phyloP scores from a whole-genome alignment of 2,797 vertebrate genomes.

The Harpagifer antarcticus region DNA sequence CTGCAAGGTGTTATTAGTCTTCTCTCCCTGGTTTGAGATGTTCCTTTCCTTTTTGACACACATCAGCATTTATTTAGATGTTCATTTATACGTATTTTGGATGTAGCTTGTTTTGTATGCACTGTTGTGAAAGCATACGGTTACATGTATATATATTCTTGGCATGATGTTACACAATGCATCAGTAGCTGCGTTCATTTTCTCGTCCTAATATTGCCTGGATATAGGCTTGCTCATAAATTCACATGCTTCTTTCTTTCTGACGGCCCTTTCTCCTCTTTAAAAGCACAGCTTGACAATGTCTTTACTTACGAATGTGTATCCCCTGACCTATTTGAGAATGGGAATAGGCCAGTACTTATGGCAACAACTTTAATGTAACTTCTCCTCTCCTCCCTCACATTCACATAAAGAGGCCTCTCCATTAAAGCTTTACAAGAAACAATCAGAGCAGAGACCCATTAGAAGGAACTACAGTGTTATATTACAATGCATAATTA shows the following conservation, averaged over 20 bases:
- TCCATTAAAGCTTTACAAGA: not conserved
- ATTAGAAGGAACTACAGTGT: not conserved
- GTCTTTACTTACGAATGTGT: conserved; percentile 30
- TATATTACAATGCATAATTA: not conserved
- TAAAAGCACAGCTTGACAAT: conserved; percentile 36
- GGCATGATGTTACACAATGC: not conserved
- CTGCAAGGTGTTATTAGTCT: conserved; percentile 75
- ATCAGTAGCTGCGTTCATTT: conserved; percentile 30
- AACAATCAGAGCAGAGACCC: conserved; percentile 8
- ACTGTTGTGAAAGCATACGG: not conserved
- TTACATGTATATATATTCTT: not conserved
- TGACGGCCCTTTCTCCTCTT: conserved; percentile 18
- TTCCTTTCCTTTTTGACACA: conserved; percentile 38
- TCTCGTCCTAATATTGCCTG: conserved; percentile 15
- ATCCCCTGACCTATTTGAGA: conserved; percentile 32
- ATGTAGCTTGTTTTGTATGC: conserved; percentile 2
- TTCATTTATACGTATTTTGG: conserved; percentile 4
- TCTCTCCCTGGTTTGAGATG: conserved; percentile 66
- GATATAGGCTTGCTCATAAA: conserved; percentile 19
- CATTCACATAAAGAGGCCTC: not conserved
- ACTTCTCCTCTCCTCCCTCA: conserved; percentile 11
- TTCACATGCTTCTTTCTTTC: conserved; percentile 32
- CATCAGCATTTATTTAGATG: conserved; percentile 14
- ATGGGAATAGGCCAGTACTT: conserved; percentile 10
- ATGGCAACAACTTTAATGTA: conserved; percentile 14